phyloP scores from a whole-genome alignment of 2,888 invertebrate genomes.

The Zygogramma bicolorata region DNA sequence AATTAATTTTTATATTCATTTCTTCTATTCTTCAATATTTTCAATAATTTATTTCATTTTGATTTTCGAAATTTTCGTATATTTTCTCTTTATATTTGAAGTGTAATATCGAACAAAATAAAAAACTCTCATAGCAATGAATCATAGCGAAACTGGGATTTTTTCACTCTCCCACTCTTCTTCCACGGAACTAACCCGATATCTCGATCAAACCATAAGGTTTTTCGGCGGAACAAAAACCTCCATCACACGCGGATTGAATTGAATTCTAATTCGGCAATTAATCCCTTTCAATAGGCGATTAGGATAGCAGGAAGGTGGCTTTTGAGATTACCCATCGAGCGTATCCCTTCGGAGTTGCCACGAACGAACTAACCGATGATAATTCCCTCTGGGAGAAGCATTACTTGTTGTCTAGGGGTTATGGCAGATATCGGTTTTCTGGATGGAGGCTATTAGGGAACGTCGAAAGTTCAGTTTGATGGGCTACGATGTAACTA shows the following conservation, averaged over 20 bases:
- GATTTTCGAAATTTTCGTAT: too few relatives aligned
- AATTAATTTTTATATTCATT: too few relatives aligned
- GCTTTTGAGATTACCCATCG: conserved; percentile 43
- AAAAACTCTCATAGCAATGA: too few relatives aligned
- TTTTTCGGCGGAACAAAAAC: conserved; percentile 8
- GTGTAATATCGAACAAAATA: too few relatives aligned
- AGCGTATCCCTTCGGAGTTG: conserved; percentile 39
- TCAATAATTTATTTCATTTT: too few relatives aligned
- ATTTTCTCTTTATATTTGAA: too few relatives aligned
- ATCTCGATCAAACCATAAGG: not conserved
- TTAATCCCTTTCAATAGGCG: conserved; percentile 45
- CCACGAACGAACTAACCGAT: conserved; percentile 31
- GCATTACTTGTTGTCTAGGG: conserved; percentile 16
- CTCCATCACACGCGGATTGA: conserved; percentile 14
- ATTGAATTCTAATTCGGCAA: conserved; percentile 44
- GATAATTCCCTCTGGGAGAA: conserved; percentile 20
- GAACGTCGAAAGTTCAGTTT: not conserved
- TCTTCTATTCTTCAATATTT: too few relatives aligned
- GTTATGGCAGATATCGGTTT: not conserved
- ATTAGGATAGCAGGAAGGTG: conserved; percentile 39
- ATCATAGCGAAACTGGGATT: not conserved
- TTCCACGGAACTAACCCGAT: not conserved
- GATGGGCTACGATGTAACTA: not conserved
- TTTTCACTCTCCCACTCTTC: not conserved
- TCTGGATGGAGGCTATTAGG: not conserved